These are phyloP conservation scores for Amphimallon solstitiale DNA, from an alignment of 2,888 invertebrate genomes.

Conservation along the genomic window DNA sequence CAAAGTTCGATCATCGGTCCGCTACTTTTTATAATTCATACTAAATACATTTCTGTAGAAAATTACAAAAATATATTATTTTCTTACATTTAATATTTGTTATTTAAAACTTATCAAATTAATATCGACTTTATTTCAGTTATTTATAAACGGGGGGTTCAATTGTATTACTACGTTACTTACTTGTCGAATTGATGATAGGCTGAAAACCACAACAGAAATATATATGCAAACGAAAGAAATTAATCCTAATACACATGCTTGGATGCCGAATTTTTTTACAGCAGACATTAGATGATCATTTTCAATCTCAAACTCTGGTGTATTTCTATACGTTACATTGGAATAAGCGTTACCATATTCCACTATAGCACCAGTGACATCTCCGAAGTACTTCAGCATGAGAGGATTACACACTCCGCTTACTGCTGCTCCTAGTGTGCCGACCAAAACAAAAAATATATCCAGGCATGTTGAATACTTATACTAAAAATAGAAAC, in stretches of 20 bases:
- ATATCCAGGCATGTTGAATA: slow-evolving; percentile 71
- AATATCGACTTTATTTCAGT: no score
- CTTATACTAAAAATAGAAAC: slow-evolving; percentile 67
- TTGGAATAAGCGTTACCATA: slow-evolving; percentile 46
- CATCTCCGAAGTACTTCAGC: slow-evolving; percentile 72
- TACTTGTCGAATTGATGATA: slow-evolving; percentile 76
- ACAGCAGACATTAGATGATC: slow-evolving; percentile 65
- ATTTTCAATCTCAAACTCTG: slow-evolving; percentile 51
- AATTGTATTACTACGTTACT: slow-evolving; percentile 39
- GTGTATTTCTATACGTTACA: slow-evolving; percentile 32
- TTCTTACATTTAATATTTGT: neutral
- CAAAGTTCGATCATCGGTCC: no score
- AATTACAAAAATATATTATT: neutral
- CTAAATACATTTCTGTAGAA: no score
- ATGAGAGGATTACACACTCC: slow-evolving; percentile 74
- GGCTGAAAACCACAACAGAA: slow-evolving; percentile 74
- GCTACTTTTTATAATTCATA: no score
- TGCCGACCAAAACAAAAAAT: slow-evolving; percentile 67
- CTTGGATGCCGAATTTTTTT: slow-evolving; percentile 68
- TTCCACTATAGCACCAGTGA: slow-evolving; percentile 71
- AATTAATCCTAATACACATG: slow-evolving; percentile 68
- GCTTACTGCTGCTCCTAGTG: slow-evolving; percentile 67
- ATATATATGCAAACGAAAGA: slow-evolving; percentile 71
- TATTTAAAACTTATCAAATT: no score
- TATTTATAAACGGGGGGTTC: no score